Conservation (phyloP, 2,113 vertebrate genomes). For the Coreoperca whiteheadi region DNA sequence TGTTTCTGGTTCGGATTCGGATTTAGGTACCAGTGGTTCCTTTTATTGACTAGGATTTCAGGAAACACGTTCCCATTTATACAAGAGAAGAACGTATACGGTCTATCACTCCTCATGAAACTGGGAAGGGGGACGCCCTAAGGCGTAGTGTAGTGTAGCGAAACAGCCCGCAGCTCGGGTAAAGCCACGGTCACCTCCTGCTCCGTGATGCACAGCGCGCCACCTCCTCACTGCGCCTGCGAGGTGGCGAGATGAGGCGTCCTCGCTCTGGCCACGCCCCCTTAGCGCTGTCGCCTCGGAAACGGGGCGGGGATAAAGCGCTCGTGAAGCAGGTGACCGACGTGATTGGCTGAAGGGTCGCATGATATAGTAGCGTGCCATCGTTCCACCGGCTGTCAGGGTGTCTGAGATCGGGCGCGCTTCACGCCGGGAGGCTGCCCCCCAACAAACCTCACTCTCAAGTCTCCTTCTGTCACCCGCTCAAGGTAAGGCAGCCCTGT, state of each 20-base stretch:
- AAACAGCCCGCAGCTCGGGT: no score
- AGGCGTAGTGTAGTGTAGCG: no score
- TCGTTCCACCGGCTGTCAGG: conserved; percentile 65
- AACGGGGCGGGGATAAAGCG: conserved; percentile 69
- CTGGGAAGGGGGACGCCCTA: no score
- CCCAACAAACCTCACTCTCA: background rate
- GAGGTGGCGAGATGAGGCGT: conserved; percentile 78
- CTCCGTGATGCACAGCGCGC: no score
- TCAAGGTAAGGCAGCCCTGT: no score
- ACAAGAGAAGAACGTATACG: no score
- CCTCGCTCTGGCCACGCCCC: conserved; percentile 48
- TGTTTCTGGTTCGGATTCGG: no score
- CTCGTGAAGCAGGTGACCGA: conserved; percentile 13
- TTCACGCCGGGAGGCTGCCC: background rate
- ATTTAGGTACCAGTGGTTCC: background rate
- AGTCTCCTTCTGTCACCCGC: background rate
- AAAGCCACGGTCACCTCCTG: no score
- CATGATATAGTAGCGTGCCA: conserved; percentile 78
- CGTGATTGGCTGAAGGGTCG: conserved; percentile 77
- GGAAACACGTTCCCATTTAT: no score
- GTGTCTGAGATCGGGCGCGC: background rate
- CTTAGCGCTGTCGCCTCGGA: conserved; percentile 46
- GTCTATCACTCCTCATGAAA: no score
- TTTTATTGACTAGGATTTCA: background rate
- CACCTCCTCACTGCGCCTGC: no score